Percentiles rank a stretch among this genome's conserved stretches.
Evolutionary conservation across 2,797 vertebrate genomes (phyloP).

Genomic region (Thripadectes ignobilis): DNA sequence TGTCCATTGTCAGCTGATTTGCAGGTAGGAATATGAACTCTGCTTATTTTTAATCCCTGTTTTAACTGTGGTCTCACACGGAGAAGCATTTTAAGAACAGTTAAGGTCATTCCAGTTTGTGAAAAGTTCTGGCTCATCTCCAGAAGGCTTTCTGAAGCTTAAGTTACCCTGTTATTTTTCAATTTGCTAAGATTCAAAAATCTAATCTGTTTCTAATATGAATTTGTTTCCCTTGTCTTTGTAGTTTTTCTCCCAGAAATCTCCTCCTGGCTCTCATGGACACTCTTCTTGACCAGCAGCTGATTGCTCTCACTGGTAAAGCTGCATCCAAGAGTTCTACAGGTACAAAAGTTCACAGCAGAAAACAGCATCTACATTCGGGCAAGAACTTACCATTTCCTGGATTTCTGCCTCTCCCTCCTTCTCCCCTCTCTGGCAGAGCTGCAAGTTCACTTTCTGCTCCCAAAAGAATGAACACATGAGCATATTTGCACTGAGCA

Average conservation of each 20-base stretch:
- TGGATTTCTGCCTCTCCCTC: background rate
- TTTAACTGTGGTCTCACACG: background rate
- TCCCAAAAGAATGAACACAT: background rate
- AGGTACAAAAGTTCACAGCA: constrained; percentile 48
- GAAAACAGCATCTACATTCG: background rate
- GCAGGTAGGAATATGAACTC: background rate
- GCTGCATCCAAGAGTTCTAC: background rate
- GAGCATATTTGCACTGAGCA: background rate
- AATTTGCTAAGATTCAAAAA: background rate
- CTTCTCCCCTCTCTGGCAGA: background rate
- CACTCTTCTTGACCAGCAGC: background rate
- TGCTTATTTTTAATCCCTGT: background rate
- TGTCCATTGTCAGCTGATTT: background rate
- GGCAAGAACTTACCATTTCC: background rate
- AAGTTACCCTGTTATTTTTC: background rate
- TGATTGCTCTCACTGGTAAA: background rate
- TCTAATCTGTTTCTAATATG: background rate
- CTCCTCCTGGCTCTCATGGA: background rate
- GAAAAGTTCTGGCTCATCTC: background rate
- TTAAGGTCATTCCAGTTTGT: background rate
- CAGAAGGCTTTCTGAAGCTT: background rate
- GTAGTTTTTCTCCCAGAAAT: background rate
- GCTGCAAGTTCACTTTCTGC: background rate
- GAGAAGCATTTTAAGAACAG: background rate
- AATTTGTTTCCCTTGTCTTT: background rate